Conservation (phyloP, 2,113 vertebrate genomes). For the Phyllostomus hastatus region DNA sequence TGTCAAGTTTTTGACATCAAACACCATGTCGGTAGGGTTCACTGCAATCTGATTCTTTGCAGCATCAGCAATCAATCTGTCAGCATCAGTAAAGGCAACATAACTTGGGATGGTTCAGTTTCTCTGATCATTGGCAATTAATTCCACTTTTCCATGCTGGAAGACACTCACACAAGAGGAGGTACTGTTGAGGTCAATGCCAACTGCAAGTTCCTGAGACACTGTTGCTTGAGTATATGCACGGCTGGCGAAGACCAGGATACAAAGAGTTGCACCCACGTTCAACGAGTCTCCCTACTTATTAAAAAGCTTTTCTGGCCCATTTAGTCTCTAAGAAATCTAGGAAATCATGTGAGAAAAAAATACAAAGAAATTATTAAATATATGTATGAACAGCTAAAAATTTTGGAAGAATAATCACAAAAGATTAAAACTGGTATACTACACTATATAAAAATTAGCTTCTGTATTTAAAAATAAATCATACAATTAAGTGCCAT, state of each 20-base stretch:
- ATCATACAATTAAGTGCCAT: neutral
- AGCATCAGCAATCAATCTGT: neutral
- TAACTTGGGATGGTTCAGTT: neutral
- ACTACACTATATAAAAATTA: neutral
- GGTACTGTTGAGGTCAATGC: neutral
- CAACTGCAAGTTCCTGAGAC: neutral
- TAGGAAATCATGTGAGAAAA: conserved; percentile 20
- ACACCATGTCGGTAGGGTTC: neutral
- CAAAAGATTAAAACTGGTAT: neutral
- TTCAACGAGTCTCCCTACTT: neutral
- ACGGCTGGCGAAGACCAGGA: neutral
- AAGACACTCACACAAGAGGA: neutral
- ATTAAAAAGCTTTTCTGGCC: neutral
- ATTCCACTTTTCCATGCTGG: neutral
- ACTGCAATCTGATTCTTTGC: neutral
- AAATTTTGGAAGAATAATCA: neutral
- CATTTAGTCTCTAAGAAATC: neutral
- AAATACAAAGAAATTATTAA: neutral
- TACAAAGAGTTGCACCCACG: neutral
- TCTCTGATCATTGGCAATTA: neutral
- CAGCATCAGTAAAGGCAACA: neutral
- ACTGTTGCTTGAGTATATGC: neutral
- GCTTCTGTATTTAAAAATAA: neutral
- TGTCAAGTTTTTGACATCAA: neutral
- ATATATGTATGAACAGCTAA: neutral